Percentiles rank a stretch among this genome's conserved stretches.
Conservation (phyloP, 2,113 vertebrate genomes). For the Xenopus borealis region DNA sequence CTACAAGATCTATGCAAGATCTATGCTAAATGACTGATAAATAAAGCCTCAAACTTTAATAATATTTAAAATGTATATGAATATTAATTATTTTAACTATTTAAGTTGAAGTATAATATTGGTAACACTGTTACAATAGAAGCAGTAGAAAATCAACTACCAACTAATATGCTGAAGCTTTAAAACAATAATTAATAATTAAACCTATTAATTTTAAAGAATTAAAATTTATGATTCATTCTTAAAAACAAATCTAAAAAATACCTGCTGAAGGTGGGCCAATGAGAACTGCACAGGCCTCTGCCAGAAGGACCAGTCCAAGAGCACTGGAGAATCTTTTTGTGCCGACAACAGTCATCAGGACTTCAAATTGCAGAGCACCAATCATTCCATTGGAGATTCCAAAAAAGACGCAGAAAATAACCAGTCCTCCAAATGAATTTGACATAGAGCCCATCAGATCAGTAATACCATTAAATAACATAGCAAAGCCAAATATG, state of each 20-base stretch:
- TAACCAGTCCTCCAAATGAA: conserved; percentile 75
- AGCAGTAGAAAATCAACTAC: too few species aligned
- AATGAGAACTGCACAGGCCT: conserved; percentile 87
- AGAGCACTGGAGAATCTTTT: conserved; percentile 91
- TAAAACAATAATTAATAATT: too few species aligned
- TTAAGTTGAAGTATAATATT: too few species aligned
- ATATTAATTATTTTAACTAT: too few species aligned
- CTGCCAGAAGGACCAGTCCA: conserved; percentile 86
- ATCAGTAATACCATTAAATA: conserved; percentile 77
- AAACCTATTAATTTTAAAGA: too few species aligned
- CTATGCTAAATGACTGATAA: too few species aligned
- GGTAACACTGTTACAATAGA: too few species aligned
- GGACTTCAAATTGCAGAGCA: conserved; percentile 93
- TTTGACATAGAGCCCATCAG: conserved; percentile 61
- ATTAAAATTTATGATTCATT: too few species aligned
- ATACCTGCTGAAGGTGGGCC: conserved; percentile 57
- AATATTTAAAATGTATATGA: too few species aligned
- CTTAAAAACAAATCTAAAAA: background rate
- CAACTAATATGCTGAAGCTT: too few species aligned
- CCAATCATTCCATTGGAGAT: conserved; percentile 97
- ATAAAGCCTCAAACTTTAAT: too few species aligned
- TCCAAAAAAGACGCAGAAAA: conserved; percentile 93
- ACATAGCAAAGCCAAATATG: conserved; percentile 89
- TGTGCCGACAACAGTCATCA: conserved; percentile 93
- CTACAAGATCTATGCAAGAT: too few species aligned